Conservation (phyloP, 2,888 invertebrate genomes). For the Nowickia ferox region DNA sequence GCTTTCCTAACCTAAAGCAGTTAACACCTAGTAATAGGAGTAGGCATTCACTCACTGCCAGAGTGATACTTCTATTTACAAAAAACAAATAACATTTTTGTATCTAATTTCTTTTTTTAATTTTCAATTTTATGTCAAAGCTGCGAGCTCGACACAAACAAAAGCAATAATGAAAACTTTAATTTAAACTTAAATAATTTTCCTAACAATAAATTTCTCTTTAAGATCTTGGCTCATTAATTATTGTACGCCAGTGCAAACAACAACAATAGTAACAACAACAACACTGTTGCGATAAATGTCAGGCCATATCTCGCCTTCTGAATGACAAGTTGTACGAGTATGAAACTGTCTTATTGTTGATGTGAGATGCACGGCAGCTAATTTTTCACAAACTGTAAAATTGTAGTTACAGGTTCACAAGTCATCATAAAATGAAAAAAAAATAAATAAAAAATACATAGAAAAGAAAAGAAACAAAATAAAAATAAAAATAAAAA, state of each 20-base stretch:
- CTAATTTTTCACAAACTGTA: constrained; percentile 59
- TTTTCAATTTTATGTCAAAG: too few relatives aligned
- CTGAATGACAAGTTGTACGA: constrained; percentile 28
- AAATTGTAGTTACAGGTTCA: constrained; percentile 59
- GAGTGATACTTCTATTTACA: too few relatives aligned
- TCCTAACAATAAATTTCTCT: neutral
- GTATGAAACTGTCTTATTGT: constrained; percentile 3
- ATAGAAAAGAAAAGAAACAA: neutral
- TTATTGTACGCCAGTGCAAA: neutral
- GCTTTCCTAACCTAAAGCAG: too few relatives aligned
- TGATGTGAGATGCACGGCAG: constrained; percentile 25
- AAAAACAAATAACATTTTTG: too few relatives aligned
- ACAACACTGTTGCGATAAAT: neutral
- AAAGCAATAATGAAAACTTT: too few relatives aligned
- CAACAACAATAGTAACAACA: neutral
- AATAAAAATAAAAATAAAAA: neutral
- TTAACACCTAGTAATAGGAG: too few relatives aligned
- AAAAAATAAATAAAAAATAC: neutral
- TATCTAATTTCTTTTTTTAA: too few relatives aligned
- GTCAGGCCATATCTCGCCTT: constrained; percentile 6
- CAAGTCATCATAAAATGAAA: constrained; percentile 40
- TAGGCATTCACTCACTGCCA: too few relatives aligned
- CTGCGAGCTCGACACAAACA: too few relatives aligned
- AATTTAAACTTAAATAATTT: neutral
- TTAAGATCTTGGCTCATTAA: neutral